Evolutionary conservation across 2,113 vertebrate genomes (phyloP).

Genomic region (Podiceps cristatus): DNA sequence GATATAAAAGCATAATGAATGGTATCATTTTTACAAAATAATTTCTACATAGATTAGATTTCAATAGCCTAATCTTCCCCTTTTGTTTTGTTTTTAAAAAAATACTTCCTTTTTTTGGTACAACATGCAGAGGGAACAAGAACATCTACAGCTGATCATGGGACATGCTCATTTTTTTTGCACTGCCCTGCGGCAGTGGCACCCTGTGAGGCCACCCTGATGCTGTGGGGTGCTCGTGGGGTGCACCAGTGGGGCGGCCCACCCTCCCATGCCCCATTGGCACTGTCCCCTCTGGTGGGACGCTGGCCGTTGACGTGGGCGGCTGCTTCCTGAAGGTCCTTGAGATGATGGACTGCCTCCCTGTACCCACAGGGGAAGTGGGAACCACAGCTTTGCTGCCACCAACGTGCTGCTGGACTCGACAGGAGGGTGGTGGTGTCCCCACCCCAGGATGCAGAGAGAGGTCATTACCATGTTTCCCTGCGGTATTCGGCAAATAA

Average conservation of each 20-base stretch:
- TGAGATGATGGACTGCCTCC: background rate
- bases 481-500: background rate
- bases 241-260: background rate
- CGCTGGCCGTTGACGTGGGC: background rate
- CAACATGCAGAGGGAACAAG: background rate
- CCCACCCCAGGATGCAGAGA: rapidly evolving
- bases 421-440: background rate
- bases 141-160: background rate
- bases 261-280: rapidly evolving
- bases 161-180: background rate
- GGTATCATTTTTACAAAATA: background rate
- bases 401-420: rapidly evolving
- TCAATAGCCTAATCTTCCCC: background rate
- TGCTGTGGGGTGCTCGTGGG: rapidly evolving
- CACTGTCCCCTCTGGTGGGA: background rate
- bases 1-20: conserved; percentile 17
- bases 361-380: rapidly evolving
- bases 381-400: background rate
- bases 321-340: background rate
- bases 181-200: background rate
- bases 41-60: conserved; percentile 20
- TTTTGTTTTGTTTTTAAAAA: background rate
- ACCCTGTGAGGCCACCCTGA: background rate
- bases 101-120: background rate
- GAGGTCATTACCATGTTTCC: rapidly evolving